Evolutionary conservation across 2,113 vertebrate genomes (phyloP).

Genomic region (Epinephelus lanceolatus): DNA sequence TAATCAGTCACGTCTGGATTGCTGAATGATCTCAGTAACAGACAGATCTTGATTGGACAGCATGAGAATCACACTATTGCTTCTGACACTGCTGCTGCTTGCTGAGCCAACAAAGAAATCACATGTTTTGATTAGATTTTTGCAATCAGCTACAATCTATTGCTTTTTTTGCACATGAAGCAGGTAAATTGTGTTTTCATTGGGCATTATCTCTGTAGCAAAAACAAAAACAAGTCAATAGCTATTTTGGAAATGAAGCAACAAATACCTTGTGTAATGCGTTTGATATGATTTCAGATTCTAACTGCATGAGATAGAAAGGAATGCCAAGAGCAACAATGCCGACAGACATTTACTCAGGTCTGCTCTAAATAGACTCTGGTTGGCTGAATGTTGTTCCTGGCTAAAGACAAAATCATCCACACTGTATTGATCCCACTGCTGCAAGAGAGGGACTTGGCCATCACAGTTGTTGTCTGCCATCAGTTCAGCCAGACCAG

Average conservation of each 20-base stretch:
- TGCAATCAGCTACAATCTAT: neutral
- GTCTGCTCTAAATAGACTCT: neutral
- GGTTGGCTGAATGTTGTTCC: neutral
- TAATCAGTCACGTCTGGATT: neutral
- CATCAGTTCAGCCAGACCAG: neutral
- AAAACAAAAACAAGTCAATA: no score
- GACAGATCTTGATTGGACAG: neutral
- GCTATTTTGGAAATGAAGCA: no score
- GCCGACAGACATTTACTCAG: no score
- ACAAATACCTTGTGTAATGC: no score
- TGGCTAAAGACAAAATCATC: neutral
- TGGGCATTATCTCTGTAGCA: no score
- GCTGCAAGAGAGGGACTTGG: neutral
- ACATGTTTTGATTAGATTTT: neutral
- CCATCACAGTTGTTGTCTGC: slow-evolving; percentile 5
- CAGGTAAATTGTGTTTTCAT: neutral
- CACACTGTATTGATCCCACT: neutral
- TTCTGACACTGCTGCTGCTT: neutral
- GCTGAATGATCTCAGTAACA: neutral
- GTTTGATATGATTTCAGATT: no score
- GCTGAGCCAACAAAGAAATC: neutral
- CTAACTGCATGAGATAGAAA: no score
- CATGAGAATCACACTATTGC: neutral
- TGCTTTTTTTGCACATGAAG: neutral
- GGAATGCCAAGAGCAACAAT: no score